Percentiles rank a stretch among this genome's conserved stretches.
phyloP scores from a whole-genome alignment of 2,797 vertebrate genomes.

The Lagocephalus sceleratus region DNA sequence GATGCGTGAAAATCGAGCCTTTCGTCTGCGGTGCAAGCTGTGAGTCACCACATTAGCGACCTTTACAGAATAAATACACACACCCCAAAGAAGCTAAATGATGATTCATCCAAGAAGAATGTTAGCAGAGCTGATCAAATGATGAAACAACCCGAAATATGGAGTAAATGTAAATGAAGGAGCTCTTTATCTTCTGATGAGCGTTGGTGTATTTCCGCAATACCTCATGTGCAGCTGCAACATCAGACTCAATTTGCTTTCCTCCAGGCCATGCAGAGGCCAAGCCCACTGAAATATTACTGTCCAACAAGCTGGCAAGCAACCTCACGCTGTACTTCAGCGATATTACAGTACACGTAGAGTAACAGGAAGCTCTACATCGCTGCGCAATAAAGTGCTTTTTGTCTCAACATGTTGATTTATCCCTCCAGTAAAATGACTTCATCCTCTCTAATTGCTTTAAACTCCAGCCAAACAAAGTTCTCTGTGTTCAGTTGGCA shows the following conservation, averaged over 20 bases:
- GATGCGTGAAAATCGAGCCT: not conserved
- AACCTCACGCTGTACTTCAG: not conserved
- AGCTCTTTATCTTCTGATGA: not conserved
- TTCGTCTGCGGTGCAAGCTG: constrained; percentile 13
- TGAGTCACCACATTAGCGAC: constrained; percentile 41
- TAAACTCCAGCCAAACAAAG: constrained; percentile 19
- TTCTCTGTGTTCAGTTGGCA: constrained; percentile 4
- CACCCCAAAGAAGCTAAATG: not conserved
- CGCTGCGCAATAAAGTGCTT: constrained; percentile 21
- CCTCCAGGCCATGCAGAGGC: constrained; percentile 5
- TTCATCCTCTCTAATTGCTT: constrained; percentile 17
- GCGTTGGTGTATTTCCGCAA: not conserved
- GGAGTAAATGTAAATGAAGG: not conserved
- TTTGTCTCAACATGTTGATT: constrained; percentile 2
- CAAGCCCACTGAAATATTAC: constrained; percentile 15
- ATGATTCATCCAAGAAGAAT: not conserved
- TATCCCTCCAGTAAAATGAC: not conserved
- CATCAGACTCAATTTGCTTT: constrained; percentile 7
- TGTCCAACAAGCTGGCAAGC: constrained; percentile 12
- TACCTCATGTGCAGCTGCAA: constrained; percentile 5
- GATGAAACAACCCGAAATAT: not conserved
- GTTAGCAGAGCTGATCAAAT: not conserved
- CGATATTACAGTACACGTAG: not conserved
- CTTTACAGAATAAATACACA: no score
- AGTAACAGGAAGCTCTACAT: constrained; percentile 1